Evolutionary conservation across 2,888 invertebrate genomes (phyloP).

Genomic region (Pocota personata): DNA sequence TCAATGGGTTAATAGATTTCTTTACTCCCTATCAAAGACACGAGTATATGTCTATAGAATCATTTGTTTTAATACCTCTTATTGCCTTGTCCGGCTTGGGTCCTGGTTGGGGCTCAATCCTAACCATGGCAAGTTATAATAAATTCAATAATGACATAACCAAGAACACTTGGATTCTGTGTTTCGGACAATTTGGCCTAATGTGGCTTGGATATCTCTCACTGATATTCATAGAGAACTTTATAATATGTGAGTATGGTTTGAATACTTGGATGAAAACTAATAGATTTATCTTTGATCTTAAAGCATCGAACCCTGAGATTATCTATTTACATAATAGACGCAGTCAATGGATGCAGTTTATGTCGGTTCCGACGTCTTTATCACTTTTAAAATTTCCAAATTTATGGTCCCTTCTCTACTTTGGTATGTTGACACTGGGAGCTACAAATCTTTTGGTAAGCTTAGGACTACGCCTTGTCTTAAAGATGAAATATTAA

Average conservation of each 20-base stretch:
- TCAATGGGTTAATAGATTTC: neutral
- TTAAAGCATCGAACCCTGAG: neutral
- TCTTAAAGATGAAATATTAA: neutral
- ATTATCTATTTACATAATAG: neutral
- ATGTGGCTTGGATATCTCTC: conserved; percentile 83
- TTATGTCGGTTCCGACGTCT: neutral
- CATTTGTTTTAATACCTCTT: neutral
- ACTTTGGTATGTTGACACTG: conserved; percentile 30
- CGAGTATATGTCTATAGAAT: neutral
- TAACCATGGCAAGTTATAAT: conserved; percentile 70
- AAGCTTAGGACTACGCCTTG: neutral
- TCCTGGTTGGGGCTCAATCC: conserved; percentile 52
- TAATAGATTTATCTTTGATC: neutral
- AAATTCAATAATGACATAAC: conserved; percentile 88
- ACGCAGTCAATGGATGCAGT: conserved; percentile 23
- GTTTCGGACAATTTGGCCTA: conserved; percentile 76
- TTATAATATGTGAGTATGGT: conserved; percentile 60
- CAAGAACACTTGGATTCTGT: conserved; percentile 78
- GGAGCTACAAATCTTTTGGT: conserved; percentile 41
- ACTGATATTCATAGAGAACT: conserved; percentile 78
- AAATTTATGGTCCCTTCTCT: conserved; percentile 46
- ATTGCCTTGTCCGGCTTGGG: conserved; percentile 16
- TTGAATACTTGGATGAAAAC: neutral
- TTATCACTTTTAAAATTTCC: conserved; percentile 20
- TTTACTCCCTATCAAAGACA: neutral